Conservation (phyloP, 2,888 invertebrate genomes). For the Hetaerina titia region DNA sequence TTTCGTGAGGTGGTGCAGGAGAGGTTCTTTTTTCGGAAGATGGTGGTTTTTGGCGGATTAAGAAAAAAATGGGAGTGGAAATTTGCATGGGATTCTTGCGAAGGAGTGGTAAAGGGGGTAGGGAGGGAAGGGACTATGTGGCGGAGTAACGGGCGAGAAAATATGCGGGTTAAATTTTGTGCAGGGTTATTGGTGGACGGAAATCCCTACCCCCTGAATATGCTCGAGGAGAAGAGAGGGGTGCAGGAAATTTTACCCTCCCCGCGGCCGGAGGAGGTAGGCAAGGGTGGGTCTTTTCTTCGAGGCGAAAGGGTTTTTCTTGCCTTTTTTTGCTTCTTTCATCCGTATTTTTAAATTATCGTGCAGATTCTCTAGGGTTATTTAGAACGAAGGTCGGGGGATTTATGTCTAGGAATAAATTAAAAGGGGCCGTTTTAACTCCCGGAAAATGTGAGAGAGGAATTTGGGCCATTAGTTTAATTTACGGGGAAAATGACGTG, state of each 20-base stretch:
- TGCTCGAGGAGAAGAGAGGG: not conserved
- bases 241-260: not conserved
- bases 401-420: slow-evolving; percentile 8
- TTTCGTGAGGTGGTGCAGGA: slow-evolving; percentile 19
- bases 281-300: not conserved
- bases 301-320: not conserved
- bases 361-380: not conserved
- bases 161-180: not conserved
- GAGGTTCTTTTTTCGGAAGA: not conserved
- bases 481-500: slow-evolving; percentile 13
- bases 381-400: not conserved
- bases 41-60: slow-evolving; percentile 10
- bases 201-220: not conserved
- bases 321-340: not conserved
- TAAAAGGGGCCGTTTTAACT: not conserved
- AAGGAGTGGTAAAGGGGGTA: not conserved
- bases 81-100: not conserved
- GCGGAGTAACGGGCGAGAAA: not conserved
- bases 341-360: slow-evolving; percentile 1
- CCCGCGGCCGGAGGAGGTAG: not conserved
- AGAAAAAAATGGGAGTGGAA: not conserved
- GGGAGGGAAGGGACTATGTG: not conserved
- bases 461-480: slow-evolving; percentile 23
- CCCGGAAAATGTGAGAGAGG: not conserved
- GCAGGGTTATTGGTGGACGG: not conserved